Evolutionary conservation across 2,797 vertebrate genomes (phyloP).

Genomic region (Anabacerthia variegaticeps): DNA sequence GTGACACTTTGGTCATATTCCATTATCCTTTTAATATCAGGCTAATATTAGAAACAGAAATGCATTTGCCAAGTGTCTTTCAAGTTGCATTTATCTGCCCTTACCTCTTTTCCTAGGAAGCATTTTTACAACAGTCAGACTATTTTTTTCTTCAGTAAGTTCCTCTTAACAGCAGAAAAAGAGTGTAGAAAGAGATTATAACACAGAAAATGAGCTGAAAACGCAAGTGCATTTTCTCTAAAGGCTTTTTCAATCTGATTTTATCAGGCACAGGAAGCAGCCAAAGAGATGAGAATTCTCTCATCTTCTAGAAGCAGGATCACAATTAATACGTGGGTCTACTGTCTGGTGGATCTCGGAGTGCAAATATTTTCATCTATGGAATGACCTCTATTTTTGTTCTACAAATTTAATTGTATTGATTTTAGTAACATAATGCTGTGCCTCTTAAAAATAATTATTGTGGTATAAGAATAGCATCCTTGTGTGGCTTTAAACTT

Average conservation of each 20-base stretch:
- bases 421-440: neutral
- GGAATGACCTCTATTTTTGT: neutral
- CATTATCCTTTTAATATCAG: neutral
- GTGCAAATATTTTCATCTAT: neutral
- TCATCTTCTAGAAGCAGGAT: neutral
- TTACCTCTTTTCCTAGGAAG: neutral
- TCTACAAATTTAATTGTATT: neutral
- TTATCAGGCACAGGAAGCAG: neutral
- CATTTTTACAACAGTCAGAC: neutral
- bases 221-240: neutral
- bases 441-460: neutral
- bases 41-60: constrained; percentile 30
- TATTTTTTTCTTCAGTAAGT: neutral
- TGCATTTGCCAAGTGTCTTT: constrained; percentile 8
- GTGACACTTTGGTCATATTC: neutral
- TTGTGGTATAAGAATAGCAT: neutral
- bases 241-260: neutral
- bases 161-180: neutral
- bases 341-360: neutral
- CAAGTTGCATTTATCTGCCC: neutral
- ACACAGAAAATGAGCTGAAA: neutral
- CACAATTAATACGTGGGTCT: neutral
- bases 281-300: neutral
- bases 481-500: neutral
- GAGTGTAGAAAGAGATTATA: neutral